Percentiles rank a stretch among this genome's conserved stretches.
phyloP scores from a whole-genome alignment of 2,797 vertebrate genomes.

The Malurus leucopterus region DNA sequence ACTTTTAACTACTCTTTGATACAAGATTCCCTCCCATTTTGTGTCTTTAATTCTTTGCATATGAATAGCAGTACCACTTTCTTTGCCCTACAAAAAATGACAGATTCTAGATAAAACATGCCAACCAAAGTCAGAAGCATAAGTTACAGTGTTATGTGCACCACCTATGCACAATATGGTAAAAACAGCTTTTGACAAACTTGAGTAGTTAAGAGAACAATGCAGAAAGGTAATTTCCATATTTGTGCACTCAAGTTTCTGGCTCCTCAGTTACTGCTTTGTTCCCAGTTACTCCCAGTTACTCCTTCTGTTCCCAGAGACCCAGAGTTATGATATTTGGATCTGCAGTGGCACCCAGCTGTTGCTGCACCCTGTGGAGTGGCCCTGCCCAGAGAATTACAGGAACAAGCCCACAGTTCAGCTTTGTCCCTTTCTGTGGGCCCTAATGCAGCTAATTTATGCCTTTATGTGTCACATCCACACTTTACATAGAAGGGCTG shows the following conservation, averaged over 20 bases:
- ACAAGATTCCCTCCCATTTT: background rate
- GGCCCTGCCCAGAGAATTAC: background rate
- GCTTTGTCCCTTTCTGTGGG: background rate
- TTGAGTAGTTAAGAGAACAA: background rate
- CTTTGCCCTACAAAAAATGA: background rate
- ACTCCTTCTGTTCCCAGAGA: background rate
- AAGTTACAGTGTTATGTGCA: background rate
- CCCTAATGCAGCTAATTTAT: background rate
- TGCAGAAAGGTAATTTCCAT: background rate
- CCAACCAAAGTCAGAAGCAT: background rate
- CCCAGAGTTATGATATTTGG: background rate
- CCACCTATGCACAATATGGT: constrained; percentile 18
- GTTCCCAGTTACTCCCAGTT: no score
- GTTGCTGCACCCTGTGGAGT: background rate
- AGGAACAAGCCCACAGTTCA: background rate
- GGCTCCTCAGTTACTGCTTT: background rate
- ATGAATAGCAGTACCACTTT: background rate
- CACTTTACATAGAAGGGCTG: background rate
- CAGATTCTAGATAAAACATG: constrained; percentile 25
- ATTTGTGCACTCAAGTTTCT: background rate
- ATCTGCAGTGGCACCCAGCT: background rate
- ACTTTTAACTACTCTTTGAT: background rate
- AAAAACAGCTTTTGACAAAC: background rate
- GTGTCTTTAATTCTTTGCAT: background rate
- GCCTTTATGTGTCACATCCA: background rate